A percentile compares a stretch with the other conserved stretches of the same genome.
These are phyloP conservation scores for Pristionchus pacificus DNA, from an alignment of 1,140 invertebrate species.

Conservation along the genomic window DNA sequence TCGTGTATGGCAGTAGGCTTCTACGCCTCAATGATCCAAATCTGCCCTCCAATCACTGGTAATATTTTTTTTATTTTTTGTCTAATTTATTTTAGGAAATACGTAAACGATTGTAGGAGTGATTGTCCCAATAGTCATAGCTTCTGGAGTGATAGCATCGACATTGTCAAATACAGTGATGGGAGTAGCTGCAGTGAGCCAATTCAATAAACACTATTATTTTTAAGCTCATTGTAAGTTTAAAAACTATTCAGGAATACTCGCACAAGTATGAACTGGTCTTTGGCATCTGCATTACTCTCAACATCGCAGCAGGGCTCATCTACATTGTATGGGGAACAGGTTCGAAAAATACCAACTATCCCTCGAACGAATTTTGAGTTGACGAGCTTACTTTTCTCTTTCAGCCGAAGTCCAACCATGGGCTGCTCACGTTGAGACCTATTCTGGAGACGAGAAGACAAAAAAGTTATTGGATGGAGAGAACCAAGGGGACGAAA, in stretches of 20 bases:
- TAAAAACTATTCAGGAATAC: neutral
- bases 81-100: no score
- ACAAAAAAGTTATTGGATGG: neutral
- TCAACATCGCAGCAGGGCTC: neutral
- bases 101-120: slow-evolving; percentile 1
- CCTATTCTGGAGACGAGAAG: neutral
- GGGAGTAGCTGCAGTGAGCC: neutral
- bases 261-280: neutral
- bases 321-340: neutral
- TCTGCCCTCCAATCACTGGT: neutral
- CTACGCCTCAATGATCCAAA: neutral
- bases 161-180: neutral
- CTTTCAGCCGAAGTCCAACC: neutral
- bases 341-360: no score
- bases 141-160: no score
- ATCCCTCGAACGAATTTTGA: no score
- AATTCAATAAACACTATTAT: neutral
- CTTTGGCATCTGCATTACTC: neutral
- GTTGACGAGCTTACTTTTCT: neutral
- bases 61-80: neutral
- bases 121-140: no score
- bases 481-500: neutral
- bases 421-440: neutral
- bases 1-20: neutral
- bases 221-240: neutral